Percentiles rank a stretch among this genome's conserved stretches.
Conservation (phyloP, 1,140 invertebrate genomes). For the Acromyrmex echinatior region DNA sequence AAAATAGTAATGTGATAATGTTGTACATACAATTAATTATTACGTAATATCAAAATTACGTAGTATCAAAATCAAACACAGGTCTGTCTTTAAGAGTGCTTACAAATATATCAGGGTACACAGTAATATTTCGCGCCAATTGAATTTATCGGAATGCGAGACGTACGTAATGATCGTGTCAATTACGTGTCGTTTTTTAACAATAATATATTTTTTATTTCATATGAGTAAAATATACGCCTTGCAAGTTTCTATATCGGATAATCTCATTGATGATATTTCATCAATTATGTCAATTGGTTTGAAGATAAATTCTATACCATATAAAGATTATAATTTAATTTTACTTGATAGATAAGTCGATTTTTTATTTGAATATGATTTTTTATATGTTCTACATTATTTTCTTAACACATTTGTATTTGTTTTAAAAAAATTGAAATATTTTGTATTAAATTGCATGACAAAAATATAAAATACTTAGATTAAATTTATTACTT, state of each 20-base stretch:
- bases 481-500: slow-evolving; percentile 2
- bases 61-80: too few species aligned
- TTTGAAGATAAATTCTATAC: background rate
- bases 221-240: background rate
- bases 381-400: background rate
- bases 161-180: too few species aligned
- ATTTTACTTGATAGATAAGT: background rate
- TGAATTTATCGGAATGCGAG: too few species aligned
- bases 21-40: too few species aligned
- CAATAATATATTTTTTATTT: background rate
- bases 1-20: too few species aligned
- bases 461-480: background rate
- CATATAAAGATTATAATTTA: too few species aligned
- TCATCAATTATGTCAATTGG: background rate
- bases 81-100: too few species aligned
- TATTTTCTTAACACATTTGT: background rate
- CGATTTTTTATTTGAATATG: background rate
- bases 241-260: background rate
- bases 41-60: too few species aligned
- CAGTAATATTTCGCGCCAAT: too few species aligned
- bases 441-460: background rate
- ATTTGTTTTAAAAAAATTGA: background rate
- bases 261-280: background rate
- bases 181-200: background rate
- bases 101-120: too few species aligned